Conservation (phyloP, 2,888 invertebrate species). For the Julus scanicus region DNA sequence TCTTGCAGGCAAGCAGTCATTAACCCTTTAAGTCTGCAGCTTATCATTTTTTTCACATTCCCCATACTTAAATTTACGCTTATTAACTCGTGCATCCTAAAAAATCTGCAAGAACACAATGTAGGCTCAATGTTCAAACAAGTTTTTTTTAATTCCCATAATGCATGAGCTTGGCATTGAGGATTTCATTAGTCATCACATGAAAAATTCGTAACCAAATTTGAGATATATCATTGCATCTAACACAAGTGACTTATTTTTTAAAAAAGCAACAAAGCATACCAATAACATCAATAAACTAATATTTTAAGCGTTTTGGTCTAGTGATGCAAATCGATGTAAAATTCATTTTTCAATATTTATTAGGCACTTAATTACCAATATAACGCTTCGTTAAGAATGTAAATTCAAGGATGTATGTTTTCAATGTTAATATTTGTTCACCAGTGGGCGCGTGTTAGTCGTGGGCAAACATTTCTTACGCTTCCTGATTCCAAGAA, state of each 20-base stretch:
- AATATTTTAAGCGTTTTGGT: neutral
- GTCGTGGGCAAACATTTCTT: neutral
- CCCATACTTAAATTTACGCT: slow-evolving; percentile 30
- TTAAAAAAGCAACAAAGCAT: neutral
- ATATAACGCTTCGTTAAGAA: neutral
- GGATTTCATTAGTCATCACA: slow-evolving; percentile 49
- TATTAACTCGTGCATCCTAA: slow-evolving; percentile 23
- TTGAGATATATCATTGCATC: neutral
- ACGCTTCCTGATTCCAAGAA: neutral
- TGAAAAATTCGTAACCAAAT: neutral
- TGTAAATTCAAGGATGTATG: neutral
- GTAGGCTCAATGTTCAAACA: slow-evolving; percentile 11
- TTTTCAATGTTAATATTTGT: neutral
- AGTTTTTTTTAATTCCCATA: slow-evolving; percentile 38
- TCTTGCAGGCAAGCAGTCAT: neutral
- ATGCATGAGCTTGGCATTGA: slow-evolving; percentile 3
- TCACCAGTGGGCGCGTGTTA: neutral
- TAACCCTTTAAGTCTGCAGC: neutral
- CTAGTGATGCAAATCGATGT: neutral
- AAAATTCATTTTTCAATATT: neutral
- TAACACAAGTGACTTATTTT: neutral
- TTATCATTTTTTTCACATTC: neutral
- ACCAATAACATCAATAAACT: neutral
- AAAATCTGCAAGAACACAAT: slow-evolving; percentile 6
- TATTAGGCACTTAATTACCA: neutral